These are phyloP conservation scores for Acronicta psi DNA, from an alignment of 2,888 invertebrate species.

Conservation along the genomic window DNA sequence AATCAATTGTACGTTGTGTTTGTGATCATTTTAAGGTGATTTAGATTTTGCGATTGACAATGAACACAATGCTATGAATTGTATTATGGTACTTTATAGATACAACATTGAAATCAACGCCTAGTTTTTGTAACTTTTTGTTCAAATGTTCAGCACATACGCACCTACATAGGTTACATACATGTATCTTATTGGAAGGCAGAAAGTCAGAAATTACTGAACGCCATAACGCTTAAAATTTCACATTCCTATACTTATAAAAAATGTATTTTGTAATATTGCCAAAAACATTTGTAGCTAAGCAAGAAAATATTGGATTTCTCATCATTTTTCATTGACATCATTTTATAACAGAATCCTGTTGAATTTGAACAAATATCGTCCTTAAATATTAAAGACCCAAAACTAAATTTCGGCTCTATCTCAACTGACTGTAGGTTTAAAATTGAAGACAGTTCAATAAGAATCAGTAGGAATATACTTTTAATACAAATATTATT, in stretches of 20 bases:
- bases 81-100: too few relatives aligned
- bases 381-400: background rate
- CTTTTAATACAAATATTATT: constrained; percentile 7
- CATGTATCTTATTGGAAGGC: too few relatives aligned
- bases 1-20: constrained; percentile 21
- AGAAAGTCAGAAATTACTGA: too few relatives aligned
- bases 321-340: background rate
- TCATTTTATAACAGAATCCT: background rate
- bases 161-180: too few relatives aligned
- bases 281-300: background rate
- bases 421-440: background rate
- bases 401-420: background rate
- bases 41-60: constrained; percentile 24
- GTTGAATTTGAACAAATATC: background rate
- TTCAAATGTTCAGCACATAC: too few relatives aligned
- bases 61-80: background rate
- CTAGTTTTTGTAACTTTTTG: too few relatives aligned
- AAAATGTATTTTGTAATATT: background rate
- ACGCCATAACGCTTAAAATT: too few relatives aligned
- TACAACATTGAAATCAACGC: too few relatives aligned
- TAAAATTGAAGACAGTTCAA: background rate
- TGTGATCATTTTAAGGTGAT: constrained; percentile 9
- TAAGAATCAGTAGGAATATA: background rate
- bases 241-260: too few relatives aligned
- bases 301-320: background rate